phyloP scores from a whole-genome alignment of 1,140 invertebrate genomes.

The Drosophila elegans region DNA sequence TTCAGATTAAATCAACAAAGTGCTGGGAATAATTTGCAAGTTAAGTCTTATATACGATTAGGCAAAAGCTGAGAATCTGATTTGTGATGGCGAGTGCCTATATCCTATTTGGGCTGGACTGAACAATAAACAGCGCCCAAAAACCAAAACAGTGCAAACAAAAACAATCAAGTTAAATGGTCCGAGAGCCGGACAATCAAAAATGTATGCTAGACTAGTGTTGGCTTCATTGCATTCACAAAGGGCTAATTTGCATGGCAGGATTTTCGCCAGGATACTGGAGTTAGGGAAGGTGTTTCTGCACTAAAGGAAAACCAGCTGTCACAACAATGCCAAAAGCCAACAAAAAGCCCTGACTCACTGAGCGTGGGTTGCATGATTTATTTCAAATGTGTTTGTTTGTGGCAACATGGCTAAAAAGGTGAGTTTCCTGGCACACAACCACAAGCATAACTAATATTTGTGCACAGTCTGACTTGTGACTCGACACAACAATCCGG shows the following conservation, averaged over 20 bases:
- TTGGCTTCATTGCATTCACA: constrained; percentile 19
- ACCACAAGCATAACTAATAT: constrained; percentile 33
- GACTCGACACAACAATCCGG: background rate
- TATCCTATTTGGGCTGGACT: background rate
- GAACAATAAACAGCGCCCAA: background rate
- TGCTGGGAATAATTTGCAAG: background rate
- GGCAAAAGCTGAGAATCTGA: background rate
- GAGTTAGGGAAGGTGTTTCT: constrained; percentile 7
- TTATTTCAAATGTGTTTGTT: constrained; percentile 27
- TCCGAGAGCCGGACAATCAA: background rate
- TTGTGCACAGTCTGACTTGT: background rate
- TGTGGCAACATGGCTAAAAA: constrained; percentile 18
- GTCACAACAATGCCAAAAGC: constrained; percentile 29
- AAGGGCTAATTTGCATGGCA: constrained; percentile 32
- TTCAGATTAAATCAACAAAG: constrained; percentile 4
- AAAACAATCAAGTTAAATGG: constrained; percentile 17
- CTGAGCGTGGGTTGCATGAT: constrained; percentile 30
- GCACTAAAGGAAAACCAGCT: constrained; percentile 21
- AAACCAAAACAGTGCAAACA: background rate
- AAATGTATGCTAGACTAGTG: constrained; percentile 1
- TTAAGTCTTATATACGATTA: constrained; percentile 1
- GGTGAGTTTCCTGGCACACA: constrained; percentile 5
- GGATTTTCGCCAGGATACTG: constrained; percentile 4
- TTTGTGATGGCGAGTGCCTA: background rate
- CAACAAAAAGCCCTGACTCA: background rate